These are phyloP conservation scores for Ectropis grisescens DNA, from an alignment of 1,140 invertebrate species.

Conservation along the genomic window DNA sequence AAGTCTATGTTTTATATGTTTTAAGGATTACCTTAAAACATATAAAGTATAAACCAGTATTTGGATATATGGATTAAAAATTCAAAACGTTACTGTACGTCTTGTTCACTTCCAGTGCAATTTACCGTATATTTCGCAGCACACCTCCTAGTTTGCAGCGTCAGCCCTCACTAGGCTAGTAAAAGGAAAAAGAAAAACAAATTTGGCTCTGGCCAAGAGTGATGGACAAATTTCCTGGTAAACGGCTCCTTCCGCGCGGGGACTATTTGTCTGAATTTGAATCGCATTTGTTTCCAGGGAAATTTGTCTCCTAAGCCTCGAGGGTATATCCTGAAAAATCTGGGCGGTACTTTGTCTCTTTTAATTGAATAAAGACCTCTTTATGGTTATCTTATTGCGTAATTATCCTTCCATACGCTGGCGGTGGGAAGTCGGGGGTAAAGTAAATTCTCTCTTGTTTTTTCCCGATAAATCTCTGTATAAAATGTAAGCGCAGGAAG, in stretches of 20 bases:
- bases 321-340: conserved; percentile 32
- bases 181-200: conserved; percentile 39
- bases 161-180: too few species aligned
- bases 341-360: conserved; percentile 39
- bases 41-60: too few species aligned
- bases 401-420: conserved; percentile 14
- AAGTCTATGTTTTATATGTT: too few species aligned
- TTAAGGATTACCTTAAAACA: too few species aligned
- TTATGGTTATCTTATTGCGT: conserved; percentile 17
- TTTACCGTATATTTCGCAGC: too few species aligned
- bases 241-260: conserved; percentile 49
- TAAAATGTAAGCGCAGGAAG: conserved; percentile 20
- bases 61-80: too few species aligned
- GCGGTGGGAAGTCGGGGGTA: too few species aligned
- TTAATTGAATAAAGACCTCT: conserved; percentile 51
- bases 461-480: conserved; percentile 16
- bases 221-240: conserved; percentile 61
- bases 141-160: too few species aligned
- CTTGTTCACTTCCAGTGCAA: too few species aligned
- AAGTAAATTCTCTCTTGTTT: conserved; percentile 5
- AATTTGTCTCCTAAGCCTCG: conserved; percentile 59
- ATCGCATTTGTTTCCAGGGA: conserved; percentile 56
- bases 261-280: conserved; percentile 61
- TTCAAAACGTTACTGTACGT: too few species aligned
- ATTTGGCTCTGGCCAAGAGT: conserved; percentile 41